Percentiles rank a stretch among this genome's conserved stretches.
Evolutionary conservation across 2,113 vertebrate genomes (phyloP).

Genomic region (Pithys albifrons): DNA sequence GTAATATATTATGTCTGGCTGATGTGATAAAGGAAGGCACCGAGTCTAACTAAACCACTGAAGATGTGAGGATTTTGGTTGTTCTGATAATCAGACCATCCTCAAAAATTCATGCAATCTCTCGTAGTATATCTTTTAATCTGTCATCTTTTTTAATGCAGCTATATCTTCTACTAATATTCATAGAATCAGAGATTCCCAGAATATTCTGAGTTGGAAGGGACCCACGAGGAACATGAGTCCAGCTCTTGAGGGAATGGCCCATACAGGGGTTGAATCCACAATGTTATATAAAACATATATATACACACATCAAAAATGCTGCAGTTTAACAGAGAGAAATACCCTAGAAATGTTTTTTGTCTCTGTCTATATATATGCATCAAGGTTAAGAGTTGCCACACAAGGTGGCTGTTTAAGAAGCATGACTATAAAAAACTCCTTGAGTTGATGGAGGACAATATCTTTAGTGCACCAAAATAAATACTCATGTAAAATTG

Average conservation of each 20-base stretch:
- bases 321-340: not conserved
- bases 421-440: conserved; percentile 32
- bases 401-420: conserved; percentile 23
- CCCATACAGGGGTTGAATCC: not conserved
- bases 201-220: not conserved
- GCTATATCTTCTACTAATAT: not conserved
- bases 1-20: not conserved
- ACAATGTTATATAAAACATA: not conserved
- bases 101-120: not conserved
- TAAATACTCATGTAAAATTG: conserved; percentile 63
- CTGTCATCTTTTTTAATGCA: not conserved
- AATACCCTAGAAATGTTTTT: not conserved
- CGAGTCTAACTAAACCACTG: not conserved
- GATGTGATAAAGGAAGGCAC: not conserved
- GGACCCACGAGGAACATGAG: not conserved
- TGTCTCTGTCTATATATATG: not conserved
- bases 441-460: conserved; percentile 11
- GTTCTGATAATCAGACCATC: not conserved
- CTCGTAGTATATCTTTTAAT: not conserved
- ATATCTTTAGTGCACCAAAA: conserved; percentile 40
- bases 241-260: not conserved
- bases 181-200: not conserved
- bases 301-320: not conserved
- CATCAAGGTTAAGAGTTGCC: conserved; percentile 26
- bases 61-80: not conserved